phyloP scores from a whole-genome alignment of 92 coral and sea anemone genomes.

The Phymanthus crucifer region DNA sequence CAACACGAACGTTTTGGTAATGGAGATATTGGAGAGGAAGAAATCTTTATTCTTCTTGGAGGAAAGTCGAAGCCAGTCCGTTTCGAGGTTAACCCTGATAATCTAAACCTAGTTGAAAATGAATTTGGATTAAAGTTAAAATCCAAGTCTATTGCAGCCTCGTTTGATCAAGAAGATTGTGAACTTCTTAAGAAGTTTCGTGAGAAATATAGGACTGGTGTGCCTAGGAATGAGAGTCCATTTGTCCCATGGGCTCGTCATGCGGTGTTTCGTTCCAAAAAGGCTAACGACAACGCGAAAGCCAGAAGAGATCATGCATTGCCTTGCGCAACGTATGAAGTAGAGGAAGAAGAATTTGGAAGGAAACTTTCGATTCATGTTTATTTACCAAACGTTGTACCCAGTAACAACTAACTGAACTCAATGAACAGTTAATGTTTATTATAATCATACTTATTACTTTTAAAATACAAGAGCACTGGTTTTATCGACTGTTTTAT shows the following conservation, averaged over 20 bases:
- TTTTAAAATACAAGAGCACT: too few species aligned
- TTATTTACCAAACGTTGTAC: conserved; percentile 72
- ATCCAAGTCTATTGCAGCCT: conserved; percentile 45
- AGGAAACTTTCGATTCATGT: conserved; percentile 80
- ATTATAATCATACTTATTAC: too few species aligned
- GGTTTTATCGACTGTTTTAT: too few species aligned
- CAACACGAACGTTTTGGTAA: conserved; percentile 7
- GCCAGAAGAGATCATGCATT: neutral
- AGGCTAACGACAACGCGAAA: conserved; percentile 17
- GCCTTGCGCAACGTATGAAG: conserved; percentile 31
- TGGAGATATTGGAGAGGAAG: conserved; percentile 40
- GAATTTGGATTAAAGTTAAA: conserved; percentile 71
- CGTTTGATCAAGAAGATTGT: conserved; percentile 57
- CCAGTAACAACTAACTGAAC: neutral
- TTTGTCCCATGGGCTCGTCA: conserved; percentile 88
- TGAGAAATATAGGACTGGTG: conserved; percentile 47
- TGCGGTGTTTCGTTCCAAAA: conserved; percentile 41
- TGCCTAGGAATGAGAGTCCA: conserved; percentile 42
- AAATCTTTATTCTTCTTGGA: conserved; percentile 70
- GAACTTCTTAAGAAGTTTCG: conserved; percentile 61
- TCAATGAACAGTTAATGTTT: too few species aligned
- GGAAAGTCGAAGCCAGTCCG: conserved; percentile 86
- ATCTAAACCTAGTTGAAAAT: conserved; percentile 63
- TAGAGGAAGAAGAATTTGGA: conserved; percentile 62
- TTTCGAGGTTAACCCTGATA: conserved; percentile 59